phyloP scores from a whole-genome alignment of 2,113 vertebrate species.

The Myxocyprinus asiaticus region DNA sequence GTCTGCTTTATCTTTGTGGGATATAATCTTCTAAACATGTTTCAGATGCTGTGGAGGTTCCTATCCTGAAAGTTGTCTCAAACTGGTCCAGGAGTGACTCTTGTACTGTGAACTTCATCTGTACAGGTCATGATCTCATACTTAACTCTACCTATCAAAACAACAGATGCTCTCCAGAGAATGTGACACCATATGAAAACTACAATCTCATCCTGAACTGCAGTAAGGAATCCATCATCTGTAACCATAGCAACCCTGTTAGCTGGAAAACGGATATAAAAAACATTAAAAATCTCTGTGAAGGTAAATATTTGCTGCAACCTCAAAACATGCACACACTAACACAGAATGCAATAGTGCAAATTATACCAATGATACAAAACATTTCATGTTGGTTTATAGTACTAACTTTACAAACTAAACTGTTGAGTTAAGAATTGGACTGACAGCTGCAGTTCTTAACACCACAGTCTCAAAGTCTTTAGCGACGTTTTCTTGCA shows the following conservation, averaged over 20 bases:
- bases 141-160: background rate
- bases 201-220: background rate
- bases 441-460: too few species aligned
- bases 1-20: background rate
- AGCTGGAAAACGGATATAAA: slow-evolving; percentile 6
- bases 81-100: background rate
- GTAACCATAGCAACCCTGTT: slow-evolving; percentile 36
- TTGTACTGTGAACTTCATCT: background rate
- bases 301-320: too few species aligned
- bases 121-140: background rate
- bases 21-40: too few species aligned
- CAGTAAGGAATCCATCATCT: slow-evolving; percentile 10
- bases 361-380: too few species aligned
- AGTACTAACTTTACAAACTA: too few species aligned
- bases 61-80: background rate
- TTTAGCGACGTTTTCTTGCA: too few species aligned
- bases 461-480: too few species aligned
- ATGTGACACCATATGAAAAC: background rate
- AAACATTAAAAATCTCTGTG: background rate
- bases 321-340: too few species aligned
- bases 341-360: too few species aligned
- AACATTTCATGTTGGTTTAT: too few species aligned
- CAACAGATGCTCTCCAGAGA: background rate
- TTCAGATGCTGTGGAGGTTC: background rate
- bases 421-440: too few species aligned